These are phyloP conservation scores for Sceloporus undulatus DNA, from an alignment of 2,113 vertebrate genomes.

Conservation along the genomic window DNA sequence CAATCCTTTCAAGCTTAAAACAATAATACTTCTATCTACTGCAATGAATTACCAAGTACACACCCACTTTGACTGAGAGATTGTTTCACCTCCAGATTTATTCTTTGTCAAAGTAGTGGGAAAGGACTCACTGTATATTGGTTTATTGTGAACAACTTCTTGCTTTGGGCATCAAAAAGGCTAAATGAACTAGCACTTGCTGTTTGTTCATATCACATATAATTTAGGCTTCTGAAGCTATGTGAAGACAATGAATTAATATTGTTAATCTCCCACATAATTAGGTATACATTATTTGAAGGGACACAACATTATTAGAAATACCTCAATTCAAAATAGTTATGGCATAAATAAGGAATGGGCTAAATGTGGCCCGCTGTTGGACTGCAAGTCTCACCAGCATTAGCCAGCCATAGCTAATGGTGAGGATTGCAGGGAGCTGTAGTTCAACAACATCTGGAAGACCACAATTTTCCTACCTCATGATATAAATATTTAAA, in stretches of 20 bases:
- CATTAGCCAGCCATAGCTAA: no score
- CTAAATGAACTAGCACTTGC: conserved; percentile 58
- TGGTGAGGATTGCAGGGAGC: no score
- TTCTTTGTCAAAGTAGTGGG: conserved; percentile 54
- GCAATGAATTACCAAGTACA: neutral
- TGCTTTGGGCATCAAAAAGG: conserved; percentile 51
- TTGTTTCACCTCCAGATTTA: conserved; percentile 18
- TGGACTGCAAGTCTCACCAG: no score
- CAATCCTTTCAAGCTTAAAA: neutral
- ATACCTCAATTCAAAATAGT: conserved; percentile 57
- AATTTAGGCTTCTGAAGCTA: conserved; percentile 48
- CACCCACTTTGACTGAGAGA: neutral
- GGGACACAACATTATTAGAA: conserved; percentile 46
- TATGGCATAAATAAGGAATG: neutral
- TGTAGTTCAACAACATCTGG: no score
- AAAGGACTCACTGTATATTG: conserved; percentile 26
- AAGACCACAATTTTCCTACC: neutral
- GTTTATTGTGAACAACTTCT: conserved; percentile 46
- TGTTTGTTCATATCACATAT: conserved; percentile 47
- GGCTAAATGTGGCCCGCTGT: no score
- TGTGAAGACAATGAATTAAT: conserved; percentile 42
- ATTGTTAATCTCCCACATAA: conserved; percentile 43
- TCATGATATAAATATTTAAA: neutral
- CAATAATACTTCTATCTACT: neutral
- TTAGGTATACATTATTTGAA: conserved; percentile 56